Conservation (phyloP, 2,113 vertebrate genomes). For the Chloebia gouldiae region DNA sequence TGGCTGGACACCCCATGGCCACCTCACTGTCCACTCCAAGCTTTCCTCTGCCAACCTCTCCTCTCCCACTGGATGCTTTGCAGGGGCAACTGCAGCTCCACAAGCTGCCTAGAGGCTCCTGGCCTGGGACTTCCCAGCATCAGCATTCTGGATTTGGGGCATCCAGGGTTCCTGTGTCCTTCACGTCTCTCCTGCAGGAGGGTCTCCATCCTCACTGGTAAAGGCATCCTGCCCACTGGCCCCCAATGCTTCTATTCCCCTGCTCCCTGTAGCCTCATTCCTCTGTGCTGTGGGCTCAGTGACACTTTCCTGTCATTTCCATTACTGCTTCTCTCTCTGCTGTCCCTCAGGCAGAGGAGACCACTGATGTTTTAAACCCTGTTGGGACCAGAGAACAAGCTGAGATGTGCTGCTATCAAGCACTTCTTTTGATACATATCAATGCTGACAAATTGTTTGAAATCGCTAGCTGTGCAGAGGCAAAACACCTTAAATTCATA, state of each 20-base stretch:
- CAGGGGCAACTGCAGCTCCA: neutral
- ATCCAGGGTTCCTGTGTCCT: neutral
- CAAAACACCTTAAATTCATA: neutral
- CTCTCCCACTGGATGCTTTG: neutral
- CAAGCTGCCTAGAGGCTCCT: neutral
- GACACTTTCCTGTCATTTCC: neutral
- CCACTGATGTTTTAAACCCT: neutral
- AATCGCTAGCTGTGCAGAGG: neutral
- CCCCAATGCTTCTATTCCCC: neutral
- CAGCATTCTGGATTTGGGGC: neutral
- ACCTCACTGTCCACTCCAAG: accelerated
- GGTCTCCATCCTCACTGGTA: neutral
- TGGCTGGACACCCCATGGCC: accelerated
- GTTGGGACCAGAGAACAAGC: neutral
- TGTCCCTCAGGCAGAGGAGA: neutral
- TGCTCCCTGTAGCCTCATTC: neutral
- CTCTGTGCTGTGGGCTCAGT: neutral
- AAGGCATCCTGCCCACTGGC: neutral
- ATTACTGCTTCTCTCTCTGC: neutral
- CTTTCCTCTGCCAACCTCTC: neutral
- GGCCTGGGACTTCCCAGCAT: neutral
- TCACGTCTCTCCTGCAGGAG: neutral
- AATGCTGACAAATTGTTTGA: neutral
- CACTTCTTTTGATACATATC: neutral
- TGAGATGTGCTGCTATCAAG: neutral